Evolutionary conservation across 2,888 invertebrate genomes (phyloP).

Genomic region (Eristalis intricaria): DNA sequence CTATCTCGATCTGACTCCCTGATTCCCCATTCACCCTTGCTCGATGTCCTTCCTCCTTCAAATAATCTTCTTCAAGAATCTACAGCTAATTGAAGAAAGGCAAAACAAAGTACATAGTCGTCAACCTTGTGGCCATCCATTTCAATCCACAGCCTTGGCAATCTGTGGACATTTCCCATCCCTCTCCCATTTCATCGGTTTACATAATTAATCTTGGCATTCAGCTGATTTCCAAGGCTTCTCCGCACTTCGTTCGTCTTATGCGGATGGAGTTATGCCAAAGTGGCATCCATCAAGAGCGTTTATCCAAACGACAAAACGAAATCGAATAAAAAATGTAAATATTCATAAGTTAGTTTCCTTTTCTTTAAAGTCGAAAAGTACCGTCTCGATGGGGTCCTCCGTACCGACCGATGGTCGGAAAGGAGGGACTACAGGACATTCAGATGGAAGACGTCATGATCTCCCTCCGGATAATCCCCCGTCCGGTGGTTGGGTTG

Average conservation of each 20-base stretch:
- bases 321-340: neutral
- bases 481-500: neutral
- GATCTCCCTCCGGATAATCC: neutral
- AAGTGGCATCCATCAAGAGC: conserved; percentile 2
- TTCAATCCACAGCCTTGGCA: neutral
- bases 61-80: no score
- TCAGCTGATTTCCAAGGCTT: neutral
- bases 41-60: no score
- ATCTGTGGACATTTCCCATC: neutral
- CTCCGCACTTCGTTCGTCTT: neutral
- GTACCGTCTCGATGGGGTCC: no score
- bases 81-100: no score
- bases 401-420: neutral
- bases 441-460: conserved; percentile 4
- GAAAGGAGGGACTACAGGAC: neutral
- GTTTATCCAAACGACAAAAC: neutral
- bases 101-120: neutral
- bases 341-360: conserved; percentile 4
- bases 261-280: neutral
- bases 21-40: no score
- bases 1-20: no score
- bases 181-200: neutral
- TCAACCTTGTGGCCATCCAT: neutral
- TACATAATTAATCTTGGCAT: neutral
- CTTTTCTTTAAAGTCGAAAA: neutral